Evolutionary conservation across 2,797 vertebrate species (phyloP), one percentile per base, ranked within the genome.

Genomic region (Molothrus ater): DNA sequence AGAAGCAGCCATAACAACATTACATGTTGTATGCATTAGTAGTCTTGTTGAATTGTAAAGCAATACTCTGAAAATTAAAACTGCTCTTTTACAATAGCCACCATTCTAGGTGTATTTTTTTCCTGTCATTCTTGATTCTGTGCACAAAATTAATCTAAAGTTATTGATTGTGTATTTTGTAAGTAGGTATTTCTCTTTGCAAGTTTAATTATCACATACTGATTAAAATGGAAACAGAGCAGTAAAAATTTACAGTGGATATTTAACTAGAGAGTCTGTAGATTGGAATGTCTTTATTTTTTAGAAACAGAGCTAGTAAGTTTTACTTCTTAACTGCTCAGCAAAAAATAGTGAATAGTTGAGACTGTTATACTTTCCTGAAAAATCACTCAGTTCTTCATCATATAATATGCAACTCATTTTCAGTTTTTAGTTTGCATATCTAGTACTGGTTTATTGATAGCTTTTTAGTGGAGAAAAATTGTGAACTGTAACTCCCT

Each of bases 401-500:
- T 22, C 25, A 24, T 65, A 40, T 42, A 81, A 74, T 56, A 36
- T 50, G 28, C 48, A 84, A 19, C 57, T 88, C 10, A 10, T 64
- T 90, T 84, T 84, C 60, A 80, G 17, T 64, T 80, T 92, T 84
- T 63, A 51, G 38, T 90, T 91, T 85, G 19, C 13, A 42, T 97
- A 68, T 69, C 88, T 70, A 42, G 61, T 91, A 18, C 78, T 86
- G 86, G 68, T 90, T 91, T 94, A 91, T 51, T 66, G 93, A 88
- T 88, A 88, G 64, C 38, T 90, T 96, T 95, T 92, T 93, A 87
- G 63, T 72, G 69, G 86, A 81, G 64, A 95, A 95, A 93, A 92
- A 81, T 81, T 88, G 90, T 94, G 76, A 96, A 95, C 95, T 96
- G 64, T 92, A 97, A 92, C 90, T 94, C 87, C 69, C 91, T 96